Base-by-base conservation (phyloP, 2,888 invertebrate genomes). In the Cerastis rubricosa region DNA sequence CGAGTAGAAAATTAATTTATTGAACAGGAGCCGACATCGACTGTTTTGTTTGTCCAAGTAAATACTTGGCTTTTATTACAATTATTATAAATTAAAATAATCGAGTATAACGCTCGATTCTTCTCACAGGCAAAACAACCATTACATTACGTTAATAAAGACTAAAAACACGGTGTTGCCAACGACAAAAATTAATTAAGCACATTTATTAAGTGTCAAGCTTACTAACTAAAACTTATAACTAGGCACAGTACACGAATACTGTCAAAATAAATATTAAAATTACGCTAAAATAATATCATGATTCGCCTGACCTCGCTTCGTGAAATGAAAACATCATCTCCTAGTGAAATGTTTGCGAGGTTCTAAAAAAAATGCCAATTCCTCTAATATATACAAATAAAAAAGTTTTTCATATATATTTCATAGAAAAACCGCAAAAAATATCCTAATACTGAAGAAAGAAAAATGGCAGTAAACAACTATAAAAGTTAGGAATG, bases 231-330 rank as follows among this genome's bases (percentile, higher is more conserved):
- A 84, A 73, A 84, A 57, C 85, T 80, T 85, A 85, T 17, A 43
- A 76, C 78, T 87, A 87, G 72, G 29, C 35, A 89, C 92, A 90
- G 90, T 91, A 93, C 88, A 82, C 85, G 69, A 89, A 90, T 90
- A 91, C 91, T 89, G 89, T 74, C 59, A 85, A 90, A 61, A 92
- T 91, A 92, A 93, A 92, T 93, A 90, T 78, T 90, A 89, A 85
- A 88, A 79, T 82, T 87, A 88, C 64, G 81, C 85, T 90, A 90
- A 66, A 91, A 85, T 90, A 92, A 90, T 90, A 90, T 89, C 89
- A 87, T 87, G 74, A 85, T n/a, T n/a, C n/a, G n/a, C n/a, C n/a
- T n/a, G n/a, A n/a, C n/a, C n/a, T n/a, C n/a, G n/a, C n/a, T n/a
- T n/a, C n/a, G n/a, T n/a, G n/a, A n/a, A n/a, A n/a, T n/a, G n/a